Evolutionary conservation across 2,888 invertebrate species (phyloP), one percentile per base, ranked within the genome.

Genomic region (Buathra laborator): DNA sequence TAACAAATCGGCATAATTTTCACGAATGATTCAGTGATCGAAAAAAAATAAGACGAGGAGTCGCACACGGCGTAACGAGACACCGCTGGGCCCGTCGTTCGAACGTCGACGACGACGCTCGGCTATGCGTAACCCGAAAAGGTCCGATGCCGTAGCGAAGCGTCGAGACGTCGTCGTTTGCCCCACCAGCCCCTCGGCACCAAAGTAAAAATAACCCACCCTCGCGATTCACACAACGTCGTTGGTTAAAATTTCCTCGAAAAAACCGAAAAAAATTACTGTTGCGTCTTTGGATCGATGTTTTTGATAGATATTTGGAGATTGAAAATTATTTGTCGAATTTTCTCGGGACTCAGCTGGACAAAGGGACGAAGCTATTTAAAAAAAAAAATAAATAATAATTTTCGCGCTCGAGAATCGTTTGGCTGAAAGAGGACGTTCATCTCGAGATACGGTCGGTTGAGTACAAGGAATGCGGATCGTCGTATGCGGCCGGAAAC

Each of bases 111-210:
- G 87, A 87, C 89, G 89, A 86, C 86, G 88, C 85, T 88, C 88
- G 87, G 75, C 86, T 88, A 83, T 86, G 89, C 91, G 90, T 92
- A 92, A 92, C 93, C 93, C 93, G 93, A 94, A 93, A 94, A 92
- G 93, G 94, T 90, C 90, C 92, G 92, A 86, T 84, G 79, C 75
- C 85, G 70, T 83, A 82, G 86, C 84, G 83, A 84, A 81, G 59
- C 68, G 74, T 29, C 85, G 83, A 83, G 71, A 66, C 48, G 67
- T 51, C 86, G 78, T 83, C 84, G 78, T 81, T 87, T 84, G 86
- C 87, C 86, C 87, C 81, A 86, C 86, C 87, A 86, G 86, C 84
- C 86, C 88, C 87, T 74, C 85, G 85, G 71, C 87, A 79, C 86
- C 80, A 86, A 91, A 84, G 88, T 93, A 93, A 92, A 93, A 93